A percentile compares a stretch with the other conserved stretches of the same genome.
phyloP scores from a whole-genome alignment of 2,113 vertebrate genomes.

The Dipodomys merriami region DNA sequence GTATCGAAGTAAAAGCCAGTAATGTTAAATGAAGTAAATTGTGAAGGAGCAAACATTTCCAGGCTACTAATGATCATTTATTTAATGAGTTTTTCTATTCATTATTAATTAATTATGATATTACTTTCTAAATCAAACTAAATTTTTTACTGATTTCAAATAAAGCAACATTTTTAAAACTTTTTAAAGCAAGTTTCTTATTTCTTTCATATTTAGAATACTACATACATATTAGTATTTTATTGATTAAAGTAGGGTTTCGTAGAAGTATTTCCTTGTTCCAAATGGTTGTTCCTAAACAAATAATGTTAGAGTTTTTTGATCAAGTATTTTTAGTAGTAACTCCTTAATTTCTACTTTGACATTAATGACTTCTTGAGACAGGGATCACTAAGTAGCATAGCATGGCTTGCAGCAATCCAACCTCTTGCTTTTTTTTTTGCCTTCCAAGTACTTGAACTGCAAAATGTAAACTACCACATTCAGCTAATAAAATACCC shows the following conservation, averaged over 20 bases:
- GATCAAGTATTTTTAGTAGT: not conserved
- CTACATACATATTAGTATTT: not conserved
- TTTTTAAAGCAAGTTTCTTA: too few relatives aligned
- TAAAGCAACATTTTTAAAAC: not conserved
- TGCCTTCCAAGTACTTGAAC: not conserved
- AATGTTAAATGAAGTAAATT: not conserved
- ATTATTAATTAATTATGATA: not conserved
- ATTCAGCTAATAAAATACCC: not conserved
- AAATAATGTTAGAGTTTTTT: not conserved
- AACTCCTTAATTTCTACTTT: not conserved
- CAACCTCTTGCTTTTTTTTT: not conserved
- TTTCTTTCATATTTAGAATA: constrained; percentile 15
- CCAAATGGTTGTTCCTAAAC: too few relatives aligned
- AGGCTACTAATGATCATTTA: not conserved
- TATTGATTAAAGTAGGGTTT: not conserved
- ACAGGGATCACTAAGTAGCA: not conserved
- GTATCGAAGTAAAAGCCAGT: not conserved
- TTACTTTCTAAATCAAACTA: not conserved
- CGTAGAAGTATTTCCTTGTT: not conserved
- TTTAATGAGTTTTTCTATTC: not conserved
- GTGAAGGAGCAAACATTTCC: not conserved
- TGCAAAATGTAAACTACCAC: not conserved
- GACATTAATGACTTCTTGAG: not conserved
- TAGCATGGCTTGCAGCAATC: too few relatives aligned
- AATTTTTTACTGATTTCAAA: not conserved